Base-by-base conservation (phyloP, 2,113 vertebrate species). In the Hystrix cristata region DNA sequence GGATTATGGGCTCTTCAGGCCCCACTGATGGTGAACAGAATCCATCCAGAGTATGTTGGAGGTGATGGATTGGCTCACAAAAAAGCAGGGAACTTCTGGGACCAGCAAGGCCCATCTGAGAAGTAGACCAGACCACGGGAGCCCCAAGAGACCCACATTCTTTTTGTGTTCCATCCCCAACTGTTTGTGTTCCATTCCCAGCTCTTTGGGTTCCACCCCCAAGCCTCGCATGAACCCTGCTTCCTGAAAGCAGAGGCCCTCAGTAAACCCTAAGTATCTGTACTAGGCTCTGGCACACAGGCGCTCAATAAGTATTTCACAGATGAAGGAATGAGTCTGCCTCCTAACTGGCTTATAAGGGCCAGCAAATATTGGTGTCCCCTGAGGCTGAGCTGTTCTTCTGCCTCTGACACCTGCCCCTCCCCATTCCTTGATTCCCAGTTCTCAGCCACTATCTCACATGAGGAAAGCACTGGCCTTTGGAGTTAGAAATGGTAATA, bases 1-100 rank as follows among this genome's bases (percentile, higher is more conserved):
- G 5, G 38, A 72, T 4, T 67, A 27, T 79, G 62, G 9, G 59
- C 19, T 38, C 34, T 15, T 0, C 83, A 98, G 98, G 89, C 97
- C 9, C 95, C 97, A 0, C 0, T 98, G 83, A 97, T 94, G 0
- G 91, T 96, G 23, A 38, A 97, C 95, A 0, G n/a, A 43, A n/a
- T 98, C 98, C 0, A 95, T 97, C 15, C 19, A 0, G 48, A 97
- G 88, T 5, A 97, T 98, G 90, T 88, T 99, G 94, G 97, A 97
- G 4, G 95, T 98, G 12, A 87, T 98, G 0, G 91, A 96, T 15
- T 87, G 67, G 12, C 48, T 99, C 64, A 96, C 88, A 0, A 97
- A 92, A 93, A 99, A 7, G 95, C 87, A 0, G 98, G 98, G 0
- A 8, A 88, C 27, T 98, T 98, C 60, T 90, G 98, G 83, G 88